Evolutionary conservation across 2,888 invertebrate species (phyloP).

Genomic region (Platycheirus albimanus): DNA sequence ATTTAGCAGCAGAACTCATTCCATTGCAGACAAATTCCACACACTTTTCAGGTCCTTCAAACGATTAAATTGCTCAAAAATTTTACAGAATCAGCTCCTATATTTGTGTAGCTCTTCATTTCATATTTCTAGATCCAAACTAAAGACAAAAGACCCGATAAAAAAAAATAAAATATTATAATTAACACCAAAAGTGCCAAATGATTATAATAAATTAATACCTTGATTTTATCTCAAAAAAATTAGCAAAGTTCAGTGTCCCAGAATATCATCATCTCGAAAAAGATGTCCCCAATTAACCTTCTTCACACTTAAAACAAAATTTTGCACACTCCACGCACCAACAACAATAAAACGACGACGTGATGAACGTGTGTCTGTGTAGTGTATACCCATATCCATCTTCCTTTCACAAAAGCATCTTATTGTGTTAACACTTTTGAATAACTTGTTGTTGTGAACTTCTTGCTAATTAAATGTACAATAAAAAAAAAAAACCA

Average conservation of each 20-base stretch:
- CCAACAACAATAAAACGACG: neutral
- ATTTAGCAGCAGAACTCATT: too few species aligned
- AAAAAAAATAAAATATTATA: too few species aligned
- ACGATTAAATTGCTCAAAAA: too few species aligned
- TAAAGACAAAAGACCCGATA: too few species aligned
- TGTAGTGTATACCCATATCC: neutral
- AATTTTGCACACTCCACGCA: constrained; percentile 1
- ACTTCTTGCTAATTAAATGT: constrained; percentile 61
- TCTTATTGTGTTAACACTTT: constrained; percentile 47
- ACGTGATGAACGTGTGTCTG: neutral
- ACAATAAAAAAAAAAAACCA: constrained; percentile 30
- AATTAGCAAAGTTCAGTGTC: constrained; percentile 8
- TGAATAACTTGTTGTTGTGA: constrained; percentile 48
- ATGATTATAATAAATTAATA: too few species aligned
- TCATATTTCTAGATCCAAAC: too few species aligned
- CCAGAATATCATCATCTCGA: neutral
- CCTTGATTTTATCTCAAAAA: neutral
- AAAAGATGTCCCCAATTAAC: constrained; percentile 40
- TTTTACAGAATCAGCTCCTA: too few species aligned
- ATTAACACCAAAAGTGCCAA: neutral
- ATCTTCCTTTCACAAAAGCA: constrained; percentile 24
- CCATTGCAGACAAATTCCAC: too few species aligned
- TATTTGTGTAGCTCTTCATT: too few species aligned
- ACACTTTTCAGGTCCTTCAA: too few species aligned
- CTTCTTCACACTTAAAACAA: constrained; percentile 3